phyloP scores from a whole-genome alignment of 2,113 vertebrate species.

The Tachysurus vachellii region DNA sequence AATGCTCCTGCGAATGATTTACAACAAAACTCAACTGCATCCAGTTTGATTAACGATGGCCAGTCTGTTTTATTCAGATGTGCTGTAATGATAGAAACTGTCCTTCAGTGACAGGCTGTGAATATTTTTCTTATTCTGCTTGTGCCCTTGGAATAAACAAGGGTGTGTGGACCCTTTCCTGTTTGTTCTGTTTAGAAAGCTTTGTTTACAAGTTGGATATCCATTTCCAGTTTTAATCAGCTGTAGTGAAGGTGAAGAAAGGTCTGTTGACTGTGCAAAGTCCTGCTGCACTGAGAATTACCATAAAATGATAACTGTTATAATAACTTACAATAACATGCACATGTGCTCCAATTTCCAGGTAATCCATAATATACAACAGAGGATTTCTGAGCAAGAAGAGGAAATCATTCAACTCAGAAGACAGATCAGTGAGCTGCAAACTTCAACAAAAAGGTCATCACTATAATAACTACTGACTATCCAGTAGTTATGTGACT shows the following conservation, averaged over 20 bases:
- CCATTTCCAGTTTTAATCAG: not conserved
- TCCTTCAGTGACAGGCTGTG: not conserved
- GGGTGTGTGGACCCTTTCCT: not conserved
- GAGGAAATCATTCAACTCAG: conserved; percentile 86
- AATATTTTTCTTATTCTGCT: not conserved
- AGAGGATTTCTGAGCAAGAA: conserved; percentile 85
- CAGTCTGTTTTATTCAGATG: not conserved
- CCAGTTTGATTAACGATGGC: not conserved
- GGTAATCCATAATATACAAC: conserved; percentile 85
- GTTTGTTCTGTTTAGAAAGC: not conserved
- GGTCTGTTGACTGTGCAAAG: not conserved
- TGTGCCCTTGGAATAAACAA: not conserved
- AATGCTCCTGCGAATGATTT: not conserved
- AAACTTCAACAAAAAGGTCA: conserved; percentile 64
- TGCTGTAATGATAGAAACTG: not conserved
- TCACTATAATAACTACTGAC: conserved; percentile 26
- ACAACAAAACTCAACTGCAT: too few species aligned
- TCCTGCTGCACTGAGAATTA: not conserved
- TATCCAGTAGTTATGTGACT: not conserved
- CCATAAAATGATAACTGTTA: not conserved
- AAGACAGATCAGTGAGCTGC: conserved; percentile 78
- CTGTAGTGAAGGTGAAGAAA: not conserved
- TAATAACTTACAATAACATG: not conserved
- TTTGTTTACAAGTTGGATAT: not conserved
- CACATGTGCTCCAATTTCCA: conserved; percentile 52